phyloP scores from a whole-genome alignment of 2,797 vertebrate genomes.

The Gadopsis bispinosus region DNA sequence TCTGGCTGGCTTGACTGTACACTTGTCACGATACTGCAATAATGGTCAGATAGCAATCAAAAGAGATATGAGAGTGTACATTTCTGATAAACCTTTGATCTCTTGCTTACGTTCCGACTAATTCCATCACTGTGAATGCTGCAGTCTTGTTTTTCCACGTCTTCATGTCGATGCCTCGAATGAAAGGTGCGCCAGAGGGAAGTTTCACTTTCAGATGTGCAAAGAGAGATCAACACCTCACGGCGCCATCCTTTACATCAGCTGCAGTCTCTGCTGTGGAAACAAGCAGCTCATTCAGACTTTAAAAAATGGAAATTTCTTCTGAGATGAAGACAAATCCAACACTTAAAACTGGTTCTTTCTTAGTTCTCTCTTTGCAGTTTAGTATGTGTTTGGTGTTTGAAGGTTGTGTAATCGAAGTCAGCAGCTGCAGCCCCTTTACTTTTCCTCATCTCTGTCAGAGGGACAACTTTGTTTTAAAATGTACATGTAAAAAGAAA shows the following conservation, averaged over 20 bases:
- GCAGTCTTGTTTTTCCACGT: conserved; percentile 16
- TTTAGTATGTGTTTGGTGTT: neutral
- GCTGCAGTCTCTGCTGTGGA: conserved; percentile 11
- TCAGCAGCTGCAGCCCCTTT: neutral
- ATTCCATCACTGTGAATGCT: conserved; percentile 4
- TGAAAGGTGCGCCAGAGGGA: conserved; percentile 45
- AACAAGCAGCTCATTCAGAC: conserved; percentile 15
- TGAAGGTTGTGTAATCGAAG: neutral
- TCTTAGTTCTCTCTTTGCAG: too few species aligned
- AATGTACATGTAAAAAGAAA: neutral
- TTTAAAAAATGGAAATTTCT: too few species aligned
- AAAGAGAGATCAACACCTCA: conserved; percentile 47
- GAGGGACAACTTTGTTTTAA: neutral
- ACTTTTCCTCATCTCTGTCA: neutral
- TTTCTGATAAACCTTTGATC: conserved; percentile 9
- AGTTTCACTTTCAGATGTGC: conserved; percentile 57
- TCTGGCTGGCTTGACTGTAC: conserved; percentile 39
- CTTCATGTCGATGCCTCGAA: conserved; percentile 12
- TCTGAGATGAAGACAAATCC: neutral
- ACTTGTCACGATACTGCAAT: conserved; percentile 2
- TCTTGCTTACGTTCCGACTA: conserved; percentile 8
- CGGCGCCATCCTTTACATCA: neutral
- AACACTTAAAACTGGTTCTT: neutral
- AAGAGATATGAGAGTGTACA: neutral
- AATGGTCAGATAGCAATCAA: neutral